Evolutionary conservation across 2,888 invertebrate species (phyloP), one percentile per base, ranked within the genome.

Genomic region (Xanthostigma xanthostigma): DNA sequence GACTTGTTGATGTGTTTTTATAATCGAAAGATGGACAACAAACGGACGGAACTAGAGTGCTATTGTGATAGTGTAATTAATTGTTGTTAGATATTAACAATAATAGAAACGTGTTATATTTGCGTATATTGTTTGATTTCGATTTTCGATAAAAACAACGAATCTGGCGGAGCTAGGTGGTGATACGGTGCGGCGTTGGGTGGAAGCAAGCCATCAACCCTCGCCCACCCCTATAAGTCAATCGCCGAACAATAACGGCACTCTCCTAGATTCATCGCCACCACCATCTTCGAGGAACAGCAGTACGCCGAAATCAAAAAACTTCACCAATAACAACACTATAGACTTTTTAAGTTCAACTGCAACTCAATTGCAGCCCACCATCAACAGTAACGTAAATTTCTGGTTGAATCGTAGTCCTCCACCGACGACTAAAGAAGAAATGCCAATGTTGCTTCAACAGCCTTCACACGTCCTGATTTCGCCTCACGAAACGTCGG

Each of bases 391-490:
- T 45, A 37, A 12, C 51, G 42, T 13, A 45, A 41, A 27, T 53
- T 49, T 44, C 53, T 40, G 40, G 40, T 40, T 40, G n/a, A 40
- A 40, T 40, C 13, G 17, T 40, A 13, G 40, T 40, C 4, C 9
- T 40, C 9, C 17, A 40, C 40, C n/a, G 17, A 40, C 13, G 40
- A 40, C 40, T 49, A 51, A 65, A 55, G 58, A 55, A 55, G 73
- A 72, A 61, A 76, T 78, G 74, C 79, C 79, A 67, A 78, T 77
- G 75, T 60, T 72, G 59, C 72, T 78, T 64, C 75, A 75, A 58
- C 72, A 73, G 62, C 58, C 61, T 50, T 63, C 63, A 52, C 68
- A 68, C 57, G 65, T 68, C 59, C 62, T 66, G 53, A 61, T 65
- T 66, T 71, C 73, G 65, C 69, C 63, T 49, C 67, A 67, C 53